Conservation (phyloP, 2,888 invertebrate genomes). For the Atethmia centrago region DNA sequence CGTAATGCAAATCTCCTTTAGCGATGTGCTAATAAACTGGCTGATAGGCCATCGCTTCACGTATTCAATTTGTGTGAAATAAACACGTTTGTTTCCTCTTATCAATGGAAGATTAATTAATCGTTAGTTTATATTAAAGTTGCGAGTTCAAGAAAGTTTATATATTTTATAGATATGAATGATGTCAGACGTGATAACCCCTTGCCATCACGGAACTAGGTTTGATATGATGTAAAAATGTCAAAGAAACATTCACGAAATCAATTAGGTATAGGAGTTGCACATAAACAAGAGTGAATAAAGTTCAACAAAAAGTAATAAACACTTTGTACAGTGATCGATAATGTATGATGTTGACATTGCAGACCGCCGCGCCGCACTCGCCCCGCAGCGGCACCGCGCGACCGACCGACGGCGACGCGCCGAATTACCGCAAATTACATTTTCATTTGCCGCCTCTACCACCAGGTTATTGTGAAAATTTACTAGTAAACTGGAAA, state of each 20-base stretch:
- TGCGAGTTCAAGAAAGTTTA: conserved; percentile 44
- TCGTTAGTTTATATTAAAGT: conserved; percentile 34
- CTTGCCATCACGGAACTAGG: conserved; percentile 32
- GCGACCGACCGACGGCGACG: conserved; percentile 67
- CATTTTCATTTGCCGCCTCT: conserved; percentile 83
- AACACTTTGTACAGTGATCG: conserved; percentile 21
- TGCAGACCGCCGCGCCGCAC: conserved; percentile 50
- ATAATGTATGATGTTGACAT: conserved; percentile 47
- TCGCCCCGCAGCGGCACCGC: conserved; percentile 37
- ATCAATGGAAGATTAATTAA: conserved; percentile 52
- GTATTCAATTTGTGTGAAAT: conserved; percentile 53
- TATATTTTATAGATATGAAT: conserved; percentile 38
- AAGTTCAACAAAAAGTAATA: conserved; percentile 23
- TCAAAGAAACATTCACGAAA: conserved; percentile 21
- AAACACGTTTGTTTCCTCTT: conserved; percentile 47
- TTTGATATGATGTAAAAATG: conserved; percentile 7
- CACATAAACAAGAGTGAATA: conserved; percentile 4
- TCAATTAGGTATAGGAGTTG: neutral
- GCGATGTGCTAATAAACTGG: conserved; percentile 72
- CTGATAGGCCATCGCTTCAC: conserved; percentile 73
- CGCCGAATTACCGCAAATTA: conserved; percentile 86
- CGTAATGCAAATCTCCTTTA: conserved; percentile 76
- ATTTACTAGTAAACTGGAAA: conserved; percentile 72
- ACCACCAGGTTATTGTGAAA: conserved; percentile 72
- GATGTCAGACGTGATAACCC: conserved; percentile 56